Percentiles rank a stretch among this genome's conserved stretches.
These are phyloP conservation scores for Allacma fusca DNA, from an alignment of 2,888 invertebrate species.

Conservation along the genomic window DNA sequence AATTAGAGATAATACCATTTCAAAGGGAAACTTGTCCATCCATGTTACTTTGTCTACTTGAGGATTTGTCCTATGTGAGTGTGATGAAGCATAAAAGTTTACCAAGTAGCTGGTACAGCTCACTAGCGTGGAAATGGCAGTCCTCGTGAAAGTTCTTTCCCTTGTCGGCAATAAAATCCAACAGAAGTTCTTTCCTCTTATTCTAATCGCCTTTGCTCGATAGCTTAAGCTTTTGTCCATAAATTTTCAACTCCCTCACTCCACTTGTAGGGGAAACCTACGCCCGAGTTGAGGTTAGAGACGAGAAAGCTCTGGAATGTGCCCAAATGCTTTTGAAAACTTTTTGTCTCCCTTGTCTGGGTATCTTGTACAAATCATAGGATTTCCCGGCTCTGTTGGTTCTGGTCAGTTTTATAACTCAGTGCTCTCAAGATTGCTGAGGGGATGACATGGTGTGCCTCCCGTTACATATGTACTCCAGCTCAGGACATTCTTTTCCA, in stretches of 20 bases:
- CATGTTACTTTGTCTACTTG: not conserved
- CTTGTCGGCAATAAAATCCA: conserved; percentile 18
- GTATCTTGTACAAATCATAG: not conserved
- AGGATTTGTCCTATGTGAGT: not conserved
- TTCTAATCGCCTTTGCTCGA: conserved; percentile 17
- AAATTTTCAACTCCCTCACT: not conserved
- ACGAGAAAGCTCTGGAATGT: not conserved
- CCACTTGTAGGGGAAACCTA: too few relatives aligned
- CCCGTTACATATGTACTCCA: too few relatives aligned
- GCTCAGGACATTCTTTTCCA: too few relatives aligned
- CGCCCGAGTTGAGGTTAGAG: not conserved
- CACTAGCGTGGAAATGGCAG: not conserved
- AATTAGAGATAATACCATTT: not conserved
- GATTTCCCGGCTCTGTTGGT: not conserved
- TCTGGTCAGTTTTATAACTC: conserved; percentile 17
- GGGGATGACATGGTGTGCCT: not conserved
- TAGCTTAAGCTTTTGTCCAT: conserved; percentile 18
- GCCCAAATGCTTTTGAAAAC: not conserved
- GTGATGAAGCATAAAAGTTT: conserved; percentile 18
- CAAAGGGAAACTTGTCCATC: conserved; percentile 4
- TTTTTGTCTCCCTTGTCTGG: not conserved
- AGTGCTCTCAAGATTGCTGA: not conserved
- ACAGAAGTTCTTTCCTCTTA: conserved; percentile 7
- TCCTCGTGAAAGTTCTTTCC: conserved; percentile 13
- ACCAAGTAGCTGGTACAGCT: not conserved